Evolutionary conservation across 1,140 invertebrate genomes (phyloP), one percentile per base, ranked within the genome.

Genomic region (Mercenaria mercenaria): DNA sequence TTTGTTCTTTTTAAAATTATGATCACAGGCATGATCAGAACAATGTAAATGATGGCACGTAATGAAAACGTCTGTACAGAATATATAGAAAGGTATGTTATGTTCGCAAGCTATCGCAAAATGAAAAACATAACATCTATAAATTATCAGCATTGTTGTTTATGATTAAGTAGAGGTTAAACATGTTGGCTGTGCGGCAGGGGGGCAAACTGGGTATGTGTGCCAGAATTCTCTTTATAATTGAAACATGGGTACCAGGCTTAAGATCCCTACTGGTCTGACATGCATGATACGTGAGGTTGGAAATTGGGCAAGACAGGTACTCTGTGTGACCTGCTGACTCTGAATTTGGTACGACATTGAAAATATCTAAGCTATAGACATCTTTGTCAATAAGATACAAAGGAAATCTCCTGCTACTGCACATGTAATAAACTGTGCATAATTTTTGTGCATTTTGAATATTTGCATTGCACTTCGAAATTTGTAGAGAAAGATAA

Each of bases 91-190:
- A 37, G 67, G 37, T 72, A 72, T 72, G 67, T 39, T 72, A 37
- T 72, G 67, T 72, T 39, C 20, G 67, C 37, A 10, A 39, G 34
- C 39, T 72, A 39, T 72, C 4, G 67, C n/a, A 72, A 72, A 20
- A 72, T 72, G 67, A 41, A 72, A 72, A 72, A 72, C 67, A 72
- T 41, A 4, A 72, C 1, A 20, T 72, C 67, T 72, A 72, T 72
- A 72, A 39, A 72, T 72, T 72, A 72, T 72, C 34, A 23, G 34
- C 67, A 72, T 72, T 72, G 67, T 72, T 72, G 67, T 29, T 39
- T 10, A 15, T 72, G 34, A 72, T 72, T 72, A 72, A 72, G 11
- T 39, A 72, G 67, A 52, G 32, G 76, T 79, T 79, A 79, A 79
- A 50, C 50, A 79, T 52, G 47, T 79, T 59, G 32, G 32, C 76